Evolutionary conservation across 1,140 invertebrate species (phyloP), one percentile per base, ranked within the genome.

Genomic region (Agrilus planipennis): DNA sequence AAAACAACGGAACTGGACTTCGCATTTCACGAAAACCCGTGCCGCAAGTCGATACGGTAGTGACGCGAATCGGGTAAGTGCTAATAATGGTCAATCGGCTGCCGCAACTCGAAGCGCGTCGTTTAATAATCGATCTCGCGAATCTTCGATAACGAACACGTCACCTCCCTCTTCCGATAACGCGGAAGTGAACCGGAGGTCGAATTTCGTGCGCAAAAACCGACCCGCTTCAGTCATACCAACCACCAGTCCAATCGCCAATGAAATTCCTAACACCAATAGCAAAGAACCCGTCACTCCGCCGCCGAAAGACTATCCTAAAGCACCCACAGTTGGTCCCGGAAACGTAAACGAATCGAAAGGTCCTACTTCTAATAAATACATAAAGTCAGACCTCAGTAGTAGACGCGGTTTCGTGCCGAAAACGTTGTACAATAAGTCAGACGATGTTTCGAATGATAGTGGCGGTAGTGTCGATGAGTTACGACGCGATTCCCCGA

Each of bases 1-100:
- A 59, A 88, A 89, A 51, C 85, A 89, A 51, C 79, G 80, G 53
- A 90, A 90, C 61, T 90, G 86, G 86, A 89, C 85, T 2, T 82
- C 83, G 30, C 86, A 90, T 61, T 90, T 90, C 56, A 81, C 79
- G 16, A 86, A 84, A 63, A 73, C 77, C 11, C 69, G 78, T 46
- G 68, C 73, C 2, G 20, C 34, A 14, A 68, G 67, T 39, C 67
- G 74, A 21, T 76, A 69, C 41, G 72, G 72, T 58, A 80, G 69
- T 51, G 77, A 79, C 60, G 72, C 73, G 1, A 76, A 75, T 57
- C 44, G 56, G n/a, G 57, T 54, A 47, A 52, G 49, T 49, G 54
- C 52, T 18, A 55, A 58, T 25, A 63, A 62, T 1, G 60, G 63
- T 34, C 58, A 58, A 16, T 52, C 57, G 10, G 52, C 55, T 12